These are phyloP conservation scores for Leucosticte australis DNA, from an alignment of 2,113 vertebrate genomes.

Conservation along the genomic window DNA sequence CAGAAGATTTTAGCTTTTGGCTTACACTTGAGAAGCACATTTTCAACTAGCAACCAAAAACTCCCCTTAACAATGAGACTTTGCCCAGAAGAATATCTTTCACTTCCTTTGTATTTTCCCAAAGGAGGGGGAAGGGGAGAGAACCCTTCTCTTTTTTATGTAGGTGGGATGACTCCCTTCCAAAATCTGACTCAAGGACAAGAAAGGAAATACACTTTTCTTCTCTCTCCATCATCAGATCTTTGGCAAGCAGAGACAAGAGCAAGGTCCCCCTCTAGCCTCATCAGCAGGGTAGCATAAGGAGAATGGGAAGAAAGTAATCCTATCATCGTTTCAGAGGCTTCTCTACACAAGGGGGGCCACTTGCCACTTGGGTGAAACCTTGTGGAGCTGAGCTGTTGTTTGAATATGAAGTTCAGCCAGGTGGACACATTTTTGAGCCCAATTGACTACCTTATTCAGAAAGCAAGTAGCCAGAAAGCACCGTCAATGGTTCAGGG, in stretches of 20 bases:
- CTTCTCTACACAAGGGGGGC: not conserved
- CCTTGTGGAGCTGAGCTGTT: not conserved
- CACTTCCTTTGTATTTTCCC: not conserved
- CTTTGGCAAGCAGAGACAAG: not conserved
- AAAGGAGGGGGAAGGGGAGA: not conserved
- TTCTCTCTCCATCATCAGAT: not conserved
- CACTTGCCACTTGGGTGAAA: not conserved
- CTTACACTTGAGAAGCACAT: not conserved
- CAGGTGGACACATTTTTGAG: not conserved
- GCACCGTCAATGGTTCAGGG: not conserved
- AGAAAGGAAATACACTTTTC: not conserved
- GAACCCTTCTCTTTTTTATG: not conserved
- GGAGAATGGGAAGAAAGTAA: not conserved
- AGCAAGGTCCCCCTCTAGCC: not conserved
- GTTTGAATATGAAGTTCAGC: not conserved
- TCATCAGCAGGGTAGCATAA: not conserved
- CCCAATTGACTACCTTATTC: not conserved
- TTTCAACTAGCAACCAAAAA: not conserved
- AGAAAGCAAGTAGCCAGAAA: not conserved
- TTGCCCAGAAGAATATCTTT: not conserved
- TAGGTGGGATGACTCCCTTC: not conserved
- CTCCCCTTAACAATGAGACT: not conserved
- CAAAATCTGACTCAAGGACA: not conserved
- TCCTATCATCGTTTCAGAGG: not conserved
- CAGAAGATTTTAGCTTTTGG: not conserved